These are phyloP conservation scores for Rhea americana DNA, from an alignment of 2,113 vertebrate genomes.

Conservation along the genomic window DNA sequence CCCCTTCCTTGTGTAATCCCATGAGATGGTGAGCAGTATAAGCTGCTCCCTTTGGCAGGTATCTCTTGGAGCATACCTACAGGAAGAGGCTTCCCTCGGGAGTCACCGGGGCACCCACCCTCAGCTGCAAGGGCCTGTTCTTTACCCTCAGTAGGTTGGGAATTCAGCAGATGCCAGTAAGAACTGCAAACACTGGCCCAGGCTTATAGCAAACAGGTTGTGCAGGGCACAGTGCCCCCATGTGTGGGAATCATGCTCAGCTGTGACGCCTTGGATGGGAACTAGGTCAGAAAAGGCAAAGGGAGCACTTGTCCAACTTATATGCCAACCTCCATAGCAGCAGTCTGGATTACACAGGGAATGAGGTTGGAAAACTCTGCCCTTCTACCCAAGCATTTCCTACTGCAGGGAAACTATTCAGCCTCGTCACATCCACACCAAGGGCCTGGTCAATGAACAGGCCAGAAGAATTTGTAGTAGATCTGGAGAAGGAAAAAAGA, in stretches of 20 bases:
- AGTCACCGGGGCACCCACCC: not conserved
- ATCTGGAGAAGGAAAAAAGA: not conserved
- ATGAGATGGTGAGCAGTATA: fast-evolving
- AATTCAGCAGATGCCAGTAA: not conserved
- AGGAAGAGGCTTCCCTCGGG: not conserved
- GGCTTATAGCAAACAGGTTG: not conserved
- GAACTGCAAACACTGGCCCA: not conserved
- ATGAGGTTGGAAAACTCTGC: not conserved
- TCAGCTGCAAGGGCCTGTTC: not conserved
- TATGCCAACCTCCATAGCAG: not conserved
- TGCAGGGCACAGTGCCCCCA: not conserved
- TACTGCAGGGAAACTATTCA: not conserved
- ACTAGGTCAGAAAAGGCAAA: not conserved
- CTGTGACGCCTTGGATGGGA: fast-evolving
- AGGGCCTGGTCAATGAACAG: not conserved
- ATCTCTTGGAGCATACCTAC: not conserved
- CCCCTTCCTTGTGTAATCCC: not conserved
- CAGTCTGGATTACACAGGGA: not conserved
- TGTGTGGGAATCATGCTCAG: not conserved
- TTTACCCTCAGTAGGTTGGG: not conserved
- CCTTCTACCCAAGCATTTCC: not conserved
- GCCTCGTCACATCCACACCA: fast-evolving
- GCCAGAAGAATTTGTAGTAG: not conserved
- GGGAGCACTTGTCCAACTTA: not conserved
- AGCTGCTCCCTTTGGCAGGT: not conserved